phyloP scores from a whole-genome alignment of 1,140 invertebrate genomes.

The Lamellibrachia luymesi region DNA sequence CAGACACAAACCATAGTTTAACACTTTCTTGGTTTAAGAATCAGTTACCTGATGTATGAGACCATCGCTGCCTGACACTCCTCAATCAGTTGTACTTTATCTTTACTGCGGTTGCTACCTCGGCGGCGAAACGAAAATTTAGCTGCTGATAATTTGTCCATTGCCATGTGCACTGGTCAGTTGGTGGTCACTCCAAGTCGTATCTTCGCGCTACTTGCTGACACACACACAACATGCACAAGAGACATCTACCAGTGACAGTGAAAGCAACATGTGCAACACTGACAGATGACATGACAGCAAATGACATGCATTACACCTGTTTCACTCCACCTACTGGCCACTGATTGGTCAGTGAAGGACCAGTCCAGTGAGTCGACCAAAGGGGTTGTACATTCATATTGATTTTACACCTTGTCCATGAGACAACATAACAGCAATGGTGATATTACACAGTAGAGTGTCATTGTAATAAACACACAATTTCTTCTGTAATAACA shows the following conservation, averaged over 20 bases:
- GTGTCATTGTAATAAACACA: neutral
- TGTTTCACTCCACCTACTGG: neutral
- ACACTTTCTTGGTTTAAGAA: neutral
- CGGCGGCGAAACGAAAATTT: neutral
- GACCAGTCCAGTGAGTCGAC: neutral
- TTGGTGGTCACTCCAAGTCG: neutral
- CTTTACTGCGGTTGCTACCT: neutral
- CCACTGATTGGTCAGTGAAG: neutral
- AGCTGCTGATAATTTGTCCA: neutral
- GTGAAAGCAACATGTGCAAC: neutral
- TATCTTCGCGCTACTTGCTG: neutral
- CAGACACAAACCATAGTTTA: neutral
- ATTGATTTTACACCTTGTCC: neutral
- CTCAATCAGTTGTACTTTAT: neutral
- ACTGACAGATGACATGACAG: neutral
- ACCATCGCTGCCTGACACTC: neutral
- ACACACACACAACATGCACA: neutral
- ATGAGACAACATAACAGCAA: neutral
- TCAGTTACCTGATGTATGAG: neutral
- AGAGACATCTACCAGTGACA: neutral
- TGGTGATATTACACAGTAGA: neutral
- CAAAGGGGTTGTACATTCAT: neutral
- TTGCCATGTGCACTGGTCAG: neutral
- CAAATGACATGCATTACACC: neutral
- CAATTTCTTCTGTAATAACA: neutral